Evolutionary conservation across 1,140 invertebrate species (phyloP), one percentile per base, ranked within the genome.

Genomic region (Hypothenemus hampei): DNA sequence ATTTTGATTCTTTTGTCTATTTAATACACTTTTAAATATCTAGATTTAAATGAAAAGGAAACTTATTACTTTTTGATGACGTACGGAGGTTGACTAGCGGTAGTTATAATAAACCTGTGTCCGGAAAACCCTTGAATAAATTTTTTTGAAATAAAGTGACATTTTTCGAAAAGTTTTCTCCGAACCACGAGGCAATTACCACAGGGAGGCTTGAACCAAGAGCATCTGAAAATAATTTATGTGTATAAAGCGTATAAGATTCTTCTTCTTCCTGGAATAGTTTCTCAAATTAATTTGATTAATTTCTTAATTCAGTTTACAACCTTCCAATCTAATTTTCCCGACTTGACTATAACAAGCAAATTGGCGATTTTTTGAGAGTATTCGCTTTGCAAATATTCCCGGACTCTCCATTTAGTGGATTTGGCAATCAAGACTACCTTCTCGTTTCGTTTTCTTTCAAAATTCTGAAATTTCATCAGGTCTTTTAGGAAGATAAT

Each of bases 181-280:
- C 75, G 13, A 74, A 72, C 84, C 84, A 88, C 18, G 84, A 83
- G 22, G 78, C 81, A 15, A 87, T 58, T 5, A 86, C 78, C 20
- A 77, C 55, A 1, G 82, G 77, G 26, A 68, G 66, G 61, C 83
- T 85, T 0, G 78, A 75, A 10, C 83, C 84, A 43, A 86, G 68
- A 3, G 82, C 82, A 65, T 87, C 83, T 0, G 77, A 73, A 61
- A 81, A 85, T 16, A 86, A 69, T 58, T 78, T 76, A 62, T 87
- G 85, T 0, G 84, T 86, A 61, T 84, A 87, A 5, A 87, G 66
- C 40, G 85, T 80, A 67, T 79, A 86, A 3, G 82, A 77, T 4
- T 75, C 67, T 72, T 82, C 79, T 36, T 21, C 10, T 41, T 29
- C 13, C 10, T 48, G 20, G n/a, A 26, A 36, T 13, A 60, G 6